Evolutionary conservation across 2,113 vertebrate species (phyloP).

Genomic region (Strix aluco): DNA sequence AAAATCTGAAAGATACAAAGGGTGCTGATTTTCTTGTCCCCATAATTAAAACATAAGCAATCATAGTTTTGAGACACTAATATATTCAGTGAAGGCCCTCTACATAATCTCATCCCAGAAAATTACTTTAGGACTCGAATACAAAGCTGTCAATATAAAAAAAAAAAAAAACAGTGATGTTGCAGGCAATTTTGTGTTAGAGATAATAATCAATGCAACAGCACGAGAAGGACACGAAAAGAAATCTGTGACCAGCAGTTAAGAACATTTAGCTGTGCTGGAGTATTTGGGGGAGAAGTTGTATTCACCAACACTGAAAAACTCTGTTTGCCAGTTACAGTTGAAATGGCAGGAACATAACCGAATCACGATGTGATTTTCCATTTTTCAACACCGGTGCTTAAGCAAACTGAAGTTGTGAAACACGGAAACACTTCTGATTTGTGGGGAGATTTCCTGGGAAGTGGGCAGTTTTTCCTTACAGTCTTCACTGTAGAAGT

Average conservation of each 20-base stretch:
- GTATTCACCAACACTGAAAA: not conserved
- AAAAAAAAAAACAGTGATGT: not conserved
- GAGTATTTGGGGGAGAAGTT: not conserved
- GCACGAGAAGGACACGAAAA: not conserved
- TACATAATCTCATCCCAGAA: not conserved
- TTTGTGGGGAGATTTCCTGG: not conserved
- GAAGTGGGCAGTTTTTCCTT: not conserved
- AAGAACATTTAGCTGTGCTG: not conserved
- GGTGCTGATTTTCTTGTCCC: not conserved
- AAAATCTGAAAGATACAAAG: not conserved
- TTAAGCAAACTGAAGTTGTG: not conserved
- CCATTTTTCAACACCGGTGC: not conserved
- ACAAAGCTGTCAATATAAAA: not conserved
- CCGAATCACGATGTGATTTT: not conserved
- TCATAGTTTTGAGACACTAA: not conserved
- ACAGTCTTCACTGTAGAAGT: not conserved
- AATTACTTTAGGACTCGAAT: not conserved
- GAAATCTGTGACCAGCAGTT: not conserved
- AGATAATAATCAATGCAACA: not conserved
- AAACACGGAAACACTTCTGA: not conserved
- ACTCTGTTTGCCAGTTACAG: not conserved
- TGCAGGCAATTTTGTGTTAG: not conserved
- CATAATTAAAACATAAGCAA: not conserved
- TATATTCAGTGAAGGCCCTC: not conserved
- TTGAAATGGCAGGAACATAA: not conserved